Base-by-base conservation (phyloP, 2,113 vertebrate species). In the Anarrhichthys ocellatus region DNA sequence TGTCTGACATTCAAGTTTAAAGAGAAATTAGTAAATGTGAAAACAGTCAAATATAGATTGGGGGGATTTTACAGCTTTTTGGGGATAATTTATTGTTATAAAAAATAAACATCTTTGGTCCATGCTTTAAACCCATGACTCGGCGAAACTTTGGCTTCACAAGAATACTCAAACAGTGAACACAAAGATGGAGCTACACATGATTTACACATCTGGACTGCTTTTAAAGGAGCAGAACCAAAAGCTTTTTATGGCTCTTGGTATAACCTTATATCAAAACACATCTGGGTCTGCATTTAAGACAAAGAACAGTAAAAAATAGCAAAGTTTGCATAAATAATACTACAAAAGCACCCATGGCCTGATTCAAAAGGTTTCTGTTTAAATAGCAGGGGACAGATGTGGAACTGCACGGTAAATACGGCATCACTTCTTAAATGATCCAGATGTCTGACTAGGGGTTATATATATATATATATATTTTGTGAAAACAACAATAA, bases 71-170 rank as follows among this genome's bases (percentile, higher is more conserved):
- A 87, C 76, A 68, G 76, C 70, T 80, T 89, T 67, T 32, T 29
- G 29, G 73, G 79, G 78, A 73, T 74, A 3, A 76, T 72, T 80
- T 90, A 44, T 70, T 76, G 20, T 83, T 59, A 71, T 75, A 88
- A 93, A 15, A 84, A 78, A 8, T 9, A 52, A 20, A 83, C 6
- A 81, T 93, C 92, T 93, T 94, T 95, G 93, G 93, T 95, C 92
- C 93, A 27, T 86, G 67, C 58, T 88, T 88, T 78, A 87, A 93
- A 92, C 73, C 76, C 80, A 80, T 36, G 62, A 88, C 87, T 81
- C 82, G 72, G 82, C 36, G 14, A 88, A 84, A 87, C 85, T 91
- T 92, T 92, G 83, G 91, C 85, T 90, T 88, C 65, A 81, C 71
- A 81, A 81, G 50, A 86, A 85, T 17, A 76, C 48, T 74, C 68